Evolutionary conservation across 1,140 invertebrate species (phyloP).

Genomic region (Drosophila sulfurigaster): DNA sequence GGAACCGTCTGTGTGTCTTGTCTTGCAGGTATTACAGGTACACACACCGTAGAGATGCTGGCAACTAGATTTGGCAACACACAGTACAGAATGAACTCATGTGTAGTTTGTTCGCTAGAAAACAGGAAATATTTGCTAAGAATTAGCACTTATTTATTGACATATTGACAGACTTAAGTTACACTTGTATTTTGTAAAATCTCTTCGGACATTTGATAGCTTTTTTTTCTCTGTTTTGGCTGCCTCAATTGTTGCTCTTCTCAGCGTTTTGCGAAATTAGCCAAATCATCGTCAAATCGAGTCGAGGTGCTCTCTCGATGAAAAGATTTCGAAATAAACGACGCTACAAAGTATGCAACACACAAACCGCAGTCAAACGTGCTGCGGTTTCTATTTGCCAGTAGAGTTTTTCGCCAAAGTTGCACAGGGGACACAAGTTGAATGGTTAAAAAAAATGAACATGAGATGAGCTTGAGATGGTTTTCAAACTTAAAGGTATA

Average conservation of each 20-base stretch:
- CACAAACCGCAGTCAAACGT: conserved; percentile 65
- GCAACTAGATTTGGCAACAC: conserved; percentile 31
- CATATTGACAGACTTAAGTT: conserved; percentile 13
- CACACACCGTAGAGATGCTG: conserved; percentile 5
- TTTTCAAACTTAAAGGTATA: conserved; percentile 9
- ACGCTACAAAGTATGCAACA: conserved; percentile 71
- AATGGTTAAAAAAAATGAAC: background rate
- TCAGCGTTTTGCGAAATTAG: conserved; percentile 62
- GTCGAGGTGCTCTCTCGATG: conserved; percentile 28
- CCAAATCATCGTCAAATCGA: conserved; percentile 55
- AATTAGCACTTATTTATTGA: conserved; percentile 21
- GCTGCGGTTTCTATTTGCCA: conserved; percentile 66
- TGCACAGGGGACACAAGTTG: conserved; percentile 1
- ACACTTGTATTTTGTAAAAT: background rate
- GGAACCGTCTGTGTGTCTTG: conserved; percentile 18
- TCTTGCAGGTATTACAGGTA: conserved; percentile 34
- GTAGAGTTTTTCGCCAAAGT: conserved; percentile 14
- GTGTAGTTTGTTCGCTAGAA: background rate
- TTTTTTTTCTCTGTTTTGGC: background rate
- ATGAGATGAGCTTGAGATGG: conserved; percentile 7
- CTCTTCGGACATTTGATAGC: conserved; percentile 5
- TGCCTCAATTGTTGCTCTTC: conserved; percentile 12
- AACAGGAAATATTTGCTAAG: background rate
- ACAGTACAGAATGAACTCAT: conserved; percentile 17
- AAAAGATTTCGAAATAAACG: conserved; percentile 12